Evolutionary conservation across 2,113 vertebrate genomes (phyloP).

Genomic region (Mobula birostris): DNA sequence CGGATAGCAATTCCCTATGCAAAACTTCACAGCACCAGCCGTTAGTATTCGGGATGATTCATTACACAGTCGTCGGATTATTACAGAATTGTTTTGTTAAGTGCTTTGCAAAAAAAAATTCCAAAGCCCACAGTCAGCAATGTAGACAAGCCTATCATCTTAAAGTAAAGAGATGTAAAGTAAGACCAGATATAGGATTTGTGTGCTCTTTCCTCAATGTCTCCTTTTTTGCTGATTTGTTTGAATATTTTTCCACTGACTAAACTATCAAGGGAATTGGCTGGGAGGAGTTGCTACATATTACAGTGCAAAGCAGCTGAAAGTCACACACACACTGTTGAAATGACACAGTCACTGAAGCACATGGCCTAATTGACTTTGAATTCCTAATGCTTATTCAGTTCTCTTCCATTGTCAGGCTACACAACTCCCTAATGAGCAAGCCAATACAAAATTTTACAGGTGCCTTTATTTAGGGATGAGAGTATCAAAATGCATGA

Average conservation of each 20-base stretch:
- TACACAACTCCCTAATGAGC: not conserved
- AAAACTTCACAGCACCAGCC: slow-evolving; percentile 20
- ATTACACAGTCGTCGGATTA: slow-evolving; percentile 25
- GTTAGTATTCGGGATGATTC: slow-evolving; percentile 11
- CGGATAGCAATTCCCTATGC: slow-evolving; percentile 12
- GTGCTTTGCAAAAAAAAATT: slow-evolving; percentile 19
- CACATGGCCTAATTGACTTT: not conserved
- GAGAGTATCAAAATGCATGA: too few relatives aligned
- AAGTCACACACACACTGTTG: not conserved
- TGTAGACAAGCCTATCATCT: not conserved
- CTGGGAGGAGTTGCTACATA: not conserved
- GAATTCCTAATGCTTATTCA: not conserved
- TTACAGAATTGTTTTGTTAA: slow-evolving; percentile 36
- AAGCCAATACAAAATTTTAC: not conserved
- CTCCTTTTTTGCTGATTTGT: slow-evolving; percentile 23
- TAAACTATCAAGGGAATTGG: not conserved
- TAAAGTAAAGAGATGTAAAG: slow-evolving; percentile 2
- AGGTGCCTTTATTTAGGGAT: not conserved
- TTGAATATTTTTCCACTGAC: not conserved
- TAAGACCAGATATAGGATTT: not conserved
- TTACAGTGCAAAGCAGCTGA: not conserved
- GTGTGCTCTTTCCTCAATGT: not conserved
- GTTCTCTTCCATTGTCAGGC: not conserved
- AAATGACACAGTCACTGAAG: slow-evolving; percentile 15
- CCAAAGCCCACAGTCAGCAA: slow-evolving; percentile 29